Evolutionary conservation across 1,140 invertebrate species (phyloP).

Genomic region (Lordiphosa stackelbergi): DNA sequence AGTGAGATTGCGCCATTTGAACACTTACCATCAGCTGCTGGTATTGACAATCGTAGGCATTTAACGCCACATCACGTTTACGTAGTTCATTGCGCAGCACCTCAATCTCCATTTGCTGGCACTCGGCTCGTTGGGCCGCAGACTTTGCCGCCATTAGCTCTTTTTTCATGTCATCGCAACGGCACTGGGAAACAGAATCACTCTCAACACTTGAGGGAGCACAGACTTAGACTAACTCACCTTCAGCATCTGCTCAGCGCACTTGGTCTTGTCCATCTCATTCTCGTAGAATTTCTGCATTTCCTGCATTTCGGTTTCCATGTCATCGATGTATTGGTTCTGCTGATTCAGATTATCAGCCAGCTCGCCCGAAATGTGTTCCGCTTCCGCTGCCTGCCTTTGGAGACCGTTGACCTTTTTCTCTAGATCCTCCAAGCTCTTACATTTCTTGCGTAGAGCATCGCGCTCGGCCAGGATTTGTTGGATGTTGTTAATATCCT

Average conservation of each 20-base stretch:
- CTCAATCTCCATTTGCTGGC: constrained; percentile 46
- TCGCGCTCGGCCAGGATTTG: constrained; percentile 57
- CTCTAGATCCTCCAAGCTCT: constrained; percentile 29
- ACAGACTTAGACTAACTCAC: constrained; percentile 13
- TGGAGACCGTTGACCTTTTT: constrained; percentile 24
- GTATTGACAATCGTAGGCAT: constrained; percentile 66
- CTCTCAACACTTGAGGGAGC: too few relatives aligned
- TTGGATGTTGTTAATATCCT: constrained; percentile 45
- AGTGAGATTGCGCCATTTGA: too few relatives aligned
- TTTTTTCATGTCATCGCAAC: constrained; percentile 54
- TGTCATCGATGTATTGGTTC: constrained; percentile 34
- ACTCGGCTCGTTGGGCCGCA: constrained; percentile 32
- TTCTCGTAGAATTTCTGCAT: constrained; percentile 65
- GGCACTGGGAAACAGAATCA: constrained; percentile 29
- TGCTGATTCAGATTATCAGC: constrained; percentile 32
- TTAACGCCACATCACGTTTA: constrained; percentile 52
- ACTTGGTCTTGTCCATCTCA: constrained; percentile 50
- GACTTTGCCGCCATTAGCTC: constrained; percentile 34
- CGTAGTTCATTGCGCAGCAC: constrained; percentile 52
- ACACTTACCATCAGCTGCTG: constrained; percentile 67
- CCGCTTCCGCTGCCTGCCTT: constrained; percentile 20
- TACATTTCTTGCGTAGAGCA: constrained; percentile 46
- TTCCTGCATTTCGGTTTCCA: constrained; percentile 58
- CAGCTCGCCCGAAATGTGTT: constrained; percentile 16
- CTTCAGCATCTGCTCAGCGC: constrained; percentile 49